Base-by-base conservation (phyloP, 2,797 vertebrate species). In the Notoglanidium macrostoma region DNA sequence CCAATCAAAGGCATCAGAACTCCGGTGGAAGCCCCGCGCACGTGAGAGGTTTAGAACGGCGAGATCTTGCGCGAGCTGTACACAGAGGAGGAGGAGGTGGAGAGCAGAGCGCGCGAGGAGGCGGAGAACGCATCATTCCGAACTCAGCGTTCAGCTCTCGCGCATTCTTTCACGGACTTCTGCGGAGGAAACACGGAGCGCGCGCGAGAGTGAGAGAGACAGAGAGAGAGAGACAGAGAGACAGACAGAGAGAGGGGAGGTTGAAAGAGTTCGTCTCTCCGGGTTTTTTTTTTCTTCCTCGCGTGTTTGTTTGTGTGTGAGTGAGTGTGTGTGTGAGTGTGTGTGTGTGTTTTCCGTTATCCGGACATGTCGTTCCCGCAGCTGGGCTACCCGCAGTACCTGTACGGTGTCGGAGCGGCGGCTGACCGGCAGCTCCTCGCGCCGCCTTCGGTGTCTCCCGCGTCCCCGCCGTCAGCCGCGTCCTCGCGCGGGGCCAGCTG, bases 351-450 rank as follows among this genome's bases (percentile, higher is more conserved):
- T 46, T 46, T 90, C 90, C 84, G 81, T 91, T 84, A 40, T 63
- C 91, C 93, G 94, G 97, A 97, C 94, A 99, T 98, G 98, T 97
- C 98, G 96, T 99, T 98, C 94, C 97, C 98, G 91, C 98, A 99
- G 96, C 95, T 99, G 94, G 98, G 98, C 91, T 98, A 98, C 94
- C 97, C 97, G 93, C 98, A 98, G 95, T 98, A 99, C 92, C 94
- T 98, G 90, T 97, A 97, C 97, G 87, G 97, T 97, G 92, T 98
- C 91, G 97, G 97, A 91, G 95, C 96, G 90, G 97, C 98, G 78
- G 80, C 61, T 49, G 80, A 82, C 44, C 80, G 80, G 44, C 80
- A 82, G 76, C 85, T 82, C 14, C 80, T 82, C 40, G 79, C 79
- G 35, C 84, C 84, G 23, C 21, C 96, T 97, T 91, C 96, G 96